Percentiles rank a stretch among this genome's conserved stretches.
Evolutionary conservation across 2,888 invertebrate genomes (phyloP).

Genomic region (Microplitis manilae): DNA sequence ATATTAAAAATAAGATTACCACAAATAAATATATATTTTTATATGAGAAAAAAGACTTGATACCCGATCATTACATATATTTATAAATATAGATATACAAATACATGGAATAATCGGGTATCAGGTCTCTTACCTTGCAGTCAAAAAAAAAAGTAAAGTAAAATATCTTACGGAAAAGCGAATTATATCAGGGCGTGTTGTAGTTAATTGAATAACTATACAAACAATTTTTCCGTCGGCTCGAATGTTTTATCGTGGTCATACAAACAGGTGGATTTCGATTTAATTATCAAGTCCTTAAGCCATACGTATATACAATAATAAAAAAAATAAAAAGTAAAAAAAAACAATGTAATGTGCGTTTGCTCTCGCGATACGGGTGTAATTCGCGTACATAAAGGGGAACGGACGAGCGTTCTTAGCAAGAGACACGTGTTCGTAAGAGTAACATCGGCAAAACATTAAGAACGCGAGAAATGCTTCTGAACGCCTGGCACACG

Average conservation of each 20-base stretch:
- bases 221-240: slow-evolving; percentile 22
- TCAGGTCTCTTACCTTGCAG: too few species aligned
- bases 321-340: slow-evolving; percentile 7
- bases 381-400: slow-evolving; percentile 35
- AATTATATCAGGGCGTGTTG: background rate
- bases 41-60: too few species aligned
- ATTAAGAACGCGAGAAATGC: slow-evolving; percentile 63
- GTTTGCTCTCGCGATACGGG: slow-evolving; percentile 23
- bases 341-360: slow-evolving; percentile 4
- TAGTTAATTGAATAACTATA: slow-evolving; percentile 6
- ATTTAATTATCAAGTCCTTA: slow-evolving; percentile 30
- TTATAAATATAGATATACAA: too few species aligned
- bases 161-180: background rate
- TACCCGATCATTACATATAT: too few species aligned
- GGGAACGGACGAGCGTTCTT: slow-evolving; percentile 38
- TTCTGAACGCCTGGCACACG: slow-evolving; percentile 52
- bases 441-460: slow-evolving; percentile 67
- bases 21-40: too few species aligned
- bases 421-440: slow-evolving; percentile 62
- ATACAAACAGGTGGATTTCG: slow-evolving; percentile 35
- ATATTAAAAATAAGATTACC: too few species aligned
- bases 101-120: too few species aligned
- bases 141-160: background rate
- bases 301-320: background rate
- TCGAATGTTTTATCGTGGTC: slow-evolving; percentile 28